phyloP scores from a whole-genome alignment of 2,113 vertebrate species.

The Pithys albifrons region DNA sequence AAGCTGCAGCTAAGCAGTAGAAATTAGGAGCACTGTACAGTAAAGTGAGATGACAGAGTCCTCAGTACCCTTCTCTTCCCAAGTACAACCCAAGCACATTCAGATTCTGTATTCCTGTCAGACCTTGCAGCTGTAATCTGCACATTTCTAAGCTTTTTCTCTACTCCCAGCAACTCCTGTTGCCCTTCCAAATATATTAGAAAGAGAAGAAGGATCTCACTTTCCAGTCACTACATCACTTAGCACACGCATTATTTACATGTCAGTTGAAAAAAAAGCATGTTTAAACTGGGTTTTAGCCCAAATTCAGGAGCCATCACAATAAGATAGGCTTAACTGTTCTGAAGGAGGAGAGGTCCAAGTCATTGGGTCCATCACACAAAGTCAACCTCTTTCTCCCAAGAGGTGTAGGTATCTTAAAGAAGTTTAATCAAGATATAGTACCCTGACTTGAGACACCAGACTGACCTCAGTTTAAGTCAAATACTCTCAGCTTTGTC shows the following conservation, averaged over 20 bases:
- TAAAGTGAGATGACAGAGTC: background rate
- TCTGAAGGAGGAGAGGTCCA: background rate
- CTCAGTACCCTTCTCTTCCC: background rate
- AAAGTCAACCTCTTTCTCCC: background rate
- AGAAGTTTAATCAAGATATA: background rate
- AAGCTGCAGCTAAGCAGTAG: background rate
- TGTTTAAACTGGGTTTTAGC: background rate
- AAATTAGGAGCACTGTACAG: background rate
- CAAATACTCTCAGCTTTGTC: background rate
- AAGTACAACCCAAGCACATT: fast-evolving
- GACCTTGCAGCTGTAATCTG: background rate
- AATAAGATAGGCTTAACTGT: background rate
- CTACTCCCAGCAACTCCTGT: background rate
- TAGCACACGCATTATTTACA: background rate
- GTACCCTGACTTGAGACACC: background rate
- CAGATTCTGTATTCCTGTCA: fast-evolving
- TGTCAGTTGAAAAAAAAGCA: background rate
- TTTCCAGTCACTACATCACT: background rate
- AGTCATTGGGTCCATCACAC: background rate
- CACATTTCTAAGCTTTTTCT: background rate
- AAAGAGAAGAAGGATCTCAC: background rate
- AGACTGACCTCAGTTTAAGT: background rate
- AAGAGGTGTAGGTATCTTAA: background rate
- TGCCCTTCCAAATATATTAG: background rate
- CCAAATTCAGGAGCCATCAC: background rate